Conservation (phyloP, 1,140 invertebrate species). For the Matsumurasca onukii region DNA sequence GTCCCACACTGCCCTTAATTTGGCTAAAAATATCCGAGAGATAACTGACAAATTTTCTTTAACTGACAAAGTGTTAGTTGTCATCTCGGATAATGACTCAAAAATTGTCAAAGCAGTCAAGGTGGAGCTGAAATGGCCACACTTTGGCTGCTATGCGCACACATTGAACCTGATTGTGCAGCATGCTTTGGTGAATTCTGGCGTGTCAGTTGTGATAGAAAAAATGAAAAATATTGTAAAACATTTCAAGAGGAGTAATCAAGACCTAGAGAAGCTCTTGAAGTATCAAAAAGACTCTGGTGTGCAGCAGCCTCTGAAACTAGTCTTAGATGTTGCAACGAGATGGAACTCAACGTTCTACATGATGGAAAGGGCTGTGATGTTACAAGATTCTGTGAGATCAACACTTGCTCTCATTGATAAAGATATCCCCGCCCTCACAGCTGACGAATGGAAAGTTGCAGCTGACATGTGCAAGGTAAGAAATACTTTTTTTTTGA, state of each 20-base stretch:
- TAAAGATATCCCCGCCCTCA: constrained; percentile 43
- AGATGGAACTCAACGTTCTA: constrained; percentile 47
- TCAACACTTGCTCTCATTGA: constrained; percentile 43
- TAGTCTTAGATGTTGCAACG: constrained; percentile 44
- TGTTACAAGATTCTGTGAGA: constrained; percentile 39
- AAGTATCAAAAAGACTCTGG: constrained; percentile 18
- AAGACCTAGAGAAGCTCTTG: not conserved
- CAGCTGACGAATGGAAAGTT: constrained; percentile 45
- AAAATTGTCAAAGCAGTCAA: constrained; percentile 34
- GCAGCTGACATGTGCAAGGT: constrained; percentile 42
- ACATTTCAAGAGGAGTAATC: constrained; percentile 13
- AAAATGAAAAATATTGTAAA: constrained; percentile 17
- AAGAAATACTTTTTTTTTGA: too few relatives aligned
- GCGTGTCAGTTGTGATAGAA: not conserved
- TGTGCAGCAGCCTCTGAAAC: constrained; percentile 34
- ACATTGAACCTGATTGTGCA: constrained; percentile 35
- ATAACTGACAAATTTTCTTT: constrained; percentile 40
- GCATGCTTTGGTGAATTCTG: constrained; percentile 22
- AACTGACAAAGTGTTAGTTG: constrained; percentile 40
- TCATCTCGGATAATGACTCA: constrained; percentile 40
- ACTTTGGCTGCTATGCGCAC: constrained; percentile 40
- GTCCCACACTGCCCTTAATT: constrained; percentile 9
- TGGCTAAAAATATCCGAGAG: constrained; percentile 31
- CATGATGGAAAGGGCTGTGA: constrained; percentile 47
- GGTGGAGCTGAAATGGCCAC: constrained; percentile 30